phyloP scores from a whole-genome alignment of 2,888 invertebrate genomes.

The Sminthurinus aureus region DNA sequence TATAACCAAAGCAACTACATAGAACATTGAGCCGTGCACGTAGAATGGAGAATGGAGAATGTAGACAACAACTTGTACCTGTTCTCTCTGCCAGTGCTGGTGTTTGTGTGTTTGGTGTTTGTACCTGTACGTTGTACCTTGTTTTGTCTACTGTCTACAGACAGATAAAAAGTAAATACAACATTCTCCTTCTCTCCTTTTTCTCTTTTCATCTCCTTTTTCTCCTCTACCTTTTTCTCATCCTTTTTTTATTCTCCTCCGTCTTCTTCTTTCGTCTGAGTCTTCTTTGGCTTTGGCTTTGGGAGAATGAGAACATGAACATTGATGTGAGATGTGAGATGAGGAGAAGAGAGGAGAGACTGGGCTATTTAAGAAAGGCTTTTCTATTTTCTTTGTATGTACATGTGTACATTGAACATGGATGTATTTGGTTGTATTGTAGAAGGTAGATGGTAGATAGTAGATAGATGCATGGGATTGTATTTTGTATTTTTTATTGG shows the following conservation, averaged over 20 bases:
- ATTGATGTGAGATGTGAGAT: background rate
- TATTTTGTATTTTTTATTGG: no score
- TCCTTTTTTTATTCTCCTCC: background rate
- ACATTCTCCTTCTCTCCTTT: background rate
- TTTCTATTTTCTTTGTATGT: background rate
- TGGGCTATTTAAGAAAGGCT: background rate
- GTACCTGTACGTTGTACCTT: background rate
- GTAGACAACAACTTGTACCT: no score
- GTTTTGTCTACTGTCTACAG: background rate
- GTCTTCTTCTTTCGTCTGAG: background rate
- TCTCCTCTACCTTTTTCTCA: background rate
- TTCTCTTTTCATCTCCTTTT: background rate
- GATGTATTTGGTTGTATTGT: no score
- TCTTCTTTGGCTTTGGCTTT: background rate
- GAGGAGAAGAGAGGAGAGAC: background rate
- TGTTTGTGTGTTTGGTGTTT: no score
- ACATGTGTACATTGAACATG: no score
- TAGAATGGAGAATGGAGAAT: no score
- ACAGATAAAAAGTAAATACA: slow-evolving; percentile 1
- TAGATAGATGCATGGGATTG: no score
- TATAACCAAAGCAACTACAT: background rate
- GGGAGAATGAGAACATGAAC: background rate
- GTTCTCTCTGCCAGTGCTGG: no score
- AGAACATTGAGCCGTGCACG: no score
- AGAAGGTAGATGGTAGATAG: no score